phyloP scores from a whole-genome alignment of 2,797 vertebrate genomes.

The Spinus pinus region DNA sequence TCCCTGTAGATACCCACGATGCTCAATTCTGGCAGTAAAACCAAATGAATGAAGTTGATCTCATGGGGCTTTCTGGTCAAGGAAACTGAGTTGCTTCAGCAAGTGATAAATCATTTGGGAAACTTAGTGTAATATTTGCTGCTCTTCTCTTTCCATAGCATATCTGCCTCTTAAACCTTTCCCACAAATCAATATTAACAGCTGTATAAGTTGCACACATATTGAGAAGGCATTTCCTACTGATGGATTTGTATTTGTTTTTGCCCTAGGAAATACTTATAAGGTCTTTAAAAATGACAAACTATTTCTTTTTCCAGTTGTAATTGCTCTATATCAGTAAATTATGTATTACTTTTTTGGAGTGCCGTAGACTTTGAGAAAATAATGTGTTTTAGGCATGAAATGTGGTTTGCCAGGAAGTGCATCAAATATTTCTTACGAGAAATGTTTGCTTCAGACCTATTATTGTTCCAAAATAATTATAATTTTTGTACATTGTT shows the following conservation, averaged over 20 bases:
- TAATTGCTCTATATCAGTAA: conserved; percentile 50
- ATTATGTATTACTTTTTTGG: conserved; percentile 44
- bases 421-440: neutral
- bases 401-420: neutral
- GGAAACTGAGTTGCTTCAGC: neutral
- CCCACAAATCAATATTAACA: conserved; percentile 69
- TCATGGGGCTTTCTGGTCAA: conserved; percentile 10
- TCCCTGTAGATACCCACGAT: neutral
- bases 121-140: neutral
- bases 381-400: neutral
- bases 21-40: neutral
- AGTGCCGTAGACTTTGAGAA: conserved; percentile 6
- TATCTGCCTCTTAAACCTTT: conserved; percentile 54
- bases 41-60: neutral
- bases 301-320: conserved; percentile 51
- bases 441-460: neutral
- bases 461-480: neutral
- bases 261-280: conserved; percentile 63
- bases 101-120: conserved; percentile 8
- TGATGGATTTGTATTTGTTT: conserved; percentile 69
- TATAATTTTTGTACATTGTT: neutral
- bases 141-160: conserved; percentile 4
- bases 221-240: conserved; percentile 56
- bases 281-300: conserved; percentile 58
- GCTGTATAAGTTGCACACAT: conserved; percentile 50